Percentiles rank a stretch among this genome's conserved stretches.
Evolutionary conservation across 2,888 invertebrate genomes (phyloP).

Genomic region (Cryptus viduatorius): DNA sequence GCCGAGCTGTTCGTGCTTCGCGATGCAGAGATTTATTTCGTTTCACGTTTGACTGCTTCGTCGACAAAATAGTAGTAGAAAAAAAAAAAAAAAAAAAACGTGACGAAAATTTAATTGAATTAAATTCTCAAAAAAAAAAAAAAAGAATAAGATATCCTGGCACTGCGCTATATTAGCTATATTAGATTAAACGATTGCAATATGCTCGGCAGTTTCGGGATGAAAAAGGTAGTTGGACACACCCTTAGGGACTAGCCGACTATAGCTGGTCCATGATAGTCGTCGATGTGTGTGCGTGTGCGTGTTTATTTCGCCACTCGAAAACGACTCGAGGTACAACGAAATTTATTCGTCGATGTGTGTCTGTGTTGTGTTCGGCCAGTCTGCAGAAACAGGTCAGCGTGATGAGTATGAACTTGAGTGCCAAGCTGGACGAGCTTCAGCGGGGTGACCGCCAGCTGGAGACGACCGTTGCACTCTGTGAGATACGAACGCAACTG

Average conservation of each 20-base stretch:
- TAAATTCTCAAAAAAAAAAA: slow-evolving; percentile 28
- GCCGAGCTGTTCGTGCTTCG: slow-evolving; percentile 67
- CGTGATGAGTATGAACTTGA: slow-evolving; percentile 98
- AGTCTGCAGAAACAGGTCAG: slow-evolving; percentile 99
- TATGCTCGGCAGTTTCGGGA: slow-evolving; percentile 67
- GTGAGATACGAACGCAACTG: slow-evolving; percentile 96
- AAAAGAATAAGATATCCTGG: slow-evolving; percentile 1
- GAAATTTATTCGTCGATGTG: slow-evolving; percentile 55
- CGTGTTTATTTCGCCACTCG: slow-evolving; percentile 28
- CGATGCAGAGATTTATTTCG: slow-evolving; percentile 4
- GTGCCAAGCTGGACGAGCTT: slow-evolving; percentile 97
- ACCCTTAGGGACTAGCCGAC: slow-evolving; percentile 62
- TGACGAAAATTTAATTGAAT: slow-evolving; percentile 15
- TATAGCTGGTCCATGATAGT: slow-evolving; percentile 50
- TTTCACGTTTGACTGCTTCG: slow-evolving; percentile 1
- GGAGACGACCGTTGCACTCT: slow-evolving; percentile 96
- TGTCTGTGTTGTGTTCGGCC: slow-evolving; percentile 78
- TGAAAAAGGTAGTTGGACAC: slow-evolving; percentile 57
- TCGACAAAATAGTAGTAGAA: slow-evolving; percentile 2
- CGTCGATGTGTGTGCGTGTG: slow-evolving; percentile 59
- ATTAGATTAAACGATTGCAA: slow-evolving; percentile 48
- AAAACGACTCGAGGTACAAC: slow-evolving; percentile 29
- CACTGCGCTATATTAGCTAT: slow-evolving; percentile 39
- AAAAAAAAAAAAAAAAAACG: neutral
- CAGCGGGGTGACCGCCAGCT: slow-evolving; percentile 93